phyloP scores from a whole-genome alignment of 2,797 vertebrate species.

The Crocodylus rhombifer region DNA sequence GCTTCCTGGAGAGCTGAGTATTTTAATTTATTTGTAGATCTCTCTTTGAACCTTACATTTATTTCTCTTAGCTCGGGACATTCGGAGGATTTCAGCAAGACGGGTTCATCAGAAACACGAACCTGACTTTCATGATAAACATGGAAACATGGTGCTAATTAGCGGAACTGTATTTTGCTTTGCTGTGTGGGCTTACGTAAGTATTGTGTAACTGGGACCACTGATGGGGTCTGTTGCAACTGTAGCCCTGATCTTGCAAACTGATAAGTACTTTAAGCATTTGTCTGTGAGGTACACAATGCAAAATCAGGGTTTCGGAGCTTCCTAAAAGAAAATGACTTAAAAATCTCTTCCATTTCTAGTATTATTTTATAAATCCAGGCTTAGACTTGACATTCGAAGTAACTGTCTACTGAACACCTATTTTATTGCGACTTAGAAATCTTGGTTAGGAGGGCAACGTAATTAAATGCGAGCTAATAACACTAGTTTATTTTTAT shows the following conservation, averaged over 20 bases:
- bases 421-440: too few species aligned
- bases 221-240: neutral
- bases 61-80: slow-evolving; percentile 68
- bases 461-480: neutral
- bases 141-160: slow-evolving; percentile 78
- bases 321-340: fast-evolving
- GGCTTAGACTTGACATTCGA: neutral
- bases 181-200: slow-evolving; percentile 81
- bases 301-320: neutral
- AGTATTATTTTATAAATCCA: neutral
- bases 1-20: fast-evolving
- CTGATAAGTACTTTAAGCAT: fast-evolving
- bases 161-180: slow-evolving; percentile 67
- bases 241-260: fast-evolving
- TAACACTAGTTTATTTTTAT: neutral
- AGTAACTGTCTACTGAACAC: neutral
- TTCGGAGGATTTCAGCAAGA: slow-evolving; percentile 74
- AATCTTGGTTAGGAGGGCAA: neutral
- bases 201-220: slow-evolving; percentile 32
- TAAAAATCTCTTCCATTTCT: neutral
- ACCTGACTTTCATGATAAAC: slow-evolving; percentile 82
- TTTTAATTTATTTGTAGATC: neutral
- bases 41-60: neutral
- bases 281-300: neutral
- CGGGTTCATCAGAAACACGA: slow-evolving; percentile 73